Conservation (phyloP, 2,113 vertebrate genomes). For the Dryoscopus gambensis region DNA sequence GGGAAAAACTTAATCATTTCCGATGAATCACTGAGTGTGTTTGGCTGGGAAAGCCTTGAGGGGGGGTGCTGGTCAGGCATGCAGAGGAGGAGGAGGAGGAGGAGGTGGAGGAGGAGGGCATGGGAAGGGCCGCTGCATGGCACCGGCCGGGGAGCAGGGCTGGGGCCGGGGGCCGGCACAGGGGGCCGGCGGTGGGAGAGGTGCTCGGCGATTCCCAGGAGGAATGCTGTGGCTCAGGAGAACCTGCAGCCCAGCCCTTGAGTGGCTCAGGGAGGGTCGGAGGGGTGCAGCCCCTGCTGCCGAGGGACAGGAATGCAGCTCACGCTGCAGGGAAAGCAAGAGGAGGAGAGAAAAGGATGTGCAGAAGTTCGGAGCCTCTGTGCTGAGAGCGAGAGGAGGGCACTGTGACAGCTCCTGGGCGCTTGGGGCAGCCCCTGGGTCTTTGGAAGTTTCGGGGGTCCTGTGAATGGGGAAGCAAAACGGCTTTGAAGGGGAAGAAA, state of each 20-base stretch:
- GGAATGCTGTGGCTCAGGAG: background rate
- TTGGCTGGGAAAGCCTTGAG: background rate
- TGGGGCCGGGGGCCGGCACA: background rate
- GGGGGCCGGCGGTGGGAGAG: background rate
- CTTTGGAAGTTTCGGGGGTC: fast-evolving
- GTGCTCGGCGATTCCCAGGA: background rate
- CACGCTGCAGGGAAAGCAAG: background rate
- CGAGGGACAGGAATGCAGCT: fast-evolving
- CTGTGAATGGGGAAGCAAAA: background rate
- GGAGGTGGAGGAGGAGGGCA: background rate
- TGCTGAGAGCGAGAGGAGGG: background rate
- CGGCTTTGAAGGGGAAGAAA: background rate
- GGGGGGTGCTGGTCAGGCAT: background rate
- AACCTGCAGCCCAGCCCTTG: background rate
- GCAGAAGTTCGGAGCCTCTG: background rate
- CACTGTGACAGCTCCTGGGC: fast-evolving
- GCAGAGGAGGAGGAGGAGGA: background rate
- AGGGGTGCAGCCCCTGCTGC: background rate
- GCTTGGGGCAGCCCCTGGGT: background rate
- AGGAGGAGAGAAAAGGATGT: background rate
- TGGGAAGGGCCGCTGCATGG: background rate
- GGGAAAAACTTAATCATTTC: conserved; percentile 51
- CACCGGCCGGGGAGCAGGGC: background rate
- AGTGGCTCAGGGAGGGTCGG: fast-evolving
- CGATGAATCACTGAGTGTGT: conserved; percentile 45